Base-by-base conservation (phyloP, 2,888 invertebrate genomes). In the Agonopterix alstromeriana region DNA sequence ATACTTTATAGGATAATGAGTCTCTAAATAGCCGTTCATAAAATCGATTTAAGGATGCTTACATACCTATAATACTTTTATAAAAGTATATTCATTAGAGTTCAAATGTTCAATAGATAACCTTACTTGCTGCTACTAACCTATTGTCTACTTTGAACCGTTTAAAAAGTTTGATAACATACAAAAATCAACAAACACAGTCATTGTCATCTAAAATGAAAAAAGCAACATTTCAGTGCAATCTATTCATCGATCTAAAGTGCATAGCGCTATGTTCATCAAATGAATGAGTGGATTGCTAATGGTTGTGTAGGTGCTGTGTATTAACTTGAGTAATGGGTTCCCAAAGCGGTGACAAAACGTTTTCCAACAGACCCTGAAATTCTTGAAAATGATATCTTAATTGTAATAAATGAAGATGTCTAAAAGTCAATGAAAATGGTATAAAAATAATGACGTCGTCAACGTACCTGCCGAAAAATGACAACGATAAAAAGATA, bases 251-350 rank as follows among this genome's bases (percentile, higher is more conserved):
- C 57, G 58, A 70, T 74, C 78, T 82, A 82, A 71, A 76, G 85
- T 86, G 86, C 84, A 76, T 68, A 63, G 61, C 68, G 63, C 67
- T 72, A 73, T 68, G 57, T 67, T 65, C 62, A 70, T 69, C 61
- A 56, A 61, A 53, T 57, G 73, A 65, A 71, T 67, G 63, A 65
- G 73, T 73, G 73, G 65, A 65, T 62, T 63, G 66, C 77, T 77
- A 78, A 78, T 85, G 82, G 71, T 65, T 65, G 80, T 84, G 82
- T 85, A 82, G 70, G 85, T 86, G 86, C 87, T 85, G 83, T 83
- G 82, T 85, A 80, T 68, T 62, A 68, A 74, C 76, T 77, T 73
- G 74, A 78, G 65, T 70, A 69, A 79, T 81, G 77, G 75, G 72
- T 72, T 73, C 77, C 74, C 78, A 64, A 82, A 77, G 81, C 81